Evolutionary conservation across 2,797 vertebrate species (phyloP).

Genomic region (Pangasius mekongensis): DNA sequence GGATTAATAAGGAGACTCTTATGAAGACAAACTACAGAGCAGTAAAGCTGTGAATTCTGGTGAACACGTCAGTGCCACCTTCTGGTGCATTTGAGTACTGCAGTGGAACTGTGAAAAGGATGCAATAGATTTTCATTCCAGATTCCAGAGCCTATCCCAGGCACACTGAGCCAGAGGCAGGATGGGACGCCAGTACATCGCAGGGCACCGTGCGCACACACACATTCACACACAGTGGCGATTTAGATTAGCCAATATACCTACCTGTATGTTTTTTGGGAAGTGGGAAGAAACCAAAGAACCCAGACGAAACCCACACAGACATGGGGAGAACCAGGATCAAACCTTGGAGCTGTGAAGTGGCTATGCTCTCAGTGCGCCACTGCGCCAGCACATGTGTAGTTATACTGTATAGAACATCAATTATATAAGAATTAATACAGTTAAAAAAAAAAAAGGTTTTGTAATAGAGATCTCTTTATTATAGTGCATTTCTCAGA

Average conservation of each 20-base stretch:
- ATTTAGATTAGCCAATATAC: neutral
- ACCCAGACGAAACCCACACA: neutral
- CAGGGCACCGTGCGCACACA: no score
- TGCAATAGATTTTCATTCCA: neutral
- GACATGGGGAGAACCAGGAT: neutral
- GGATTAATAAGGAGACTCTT: neutral
- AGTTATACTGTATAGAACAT: neutral
- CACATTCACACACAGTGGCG: no score
- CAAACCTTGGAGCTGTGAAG: neutral
- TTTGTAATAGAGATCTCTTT: conserved; percentile 80
- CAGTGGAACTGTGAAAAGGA: neutral
- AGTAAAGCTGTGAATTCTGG: neutral
- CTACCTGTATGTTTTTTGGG: neutral
- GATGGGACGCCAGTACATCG: no score
- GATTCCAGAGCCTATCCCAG: neutral
- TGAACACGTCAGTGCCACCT: neutral
- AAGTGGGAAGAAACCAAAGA: neutral
- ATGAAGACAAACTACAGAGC: neutral
- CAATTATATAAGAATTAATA: neutral
- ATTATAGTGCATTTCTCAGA: conserved; percentile 83
- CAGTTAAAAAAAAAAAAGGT: neutral
- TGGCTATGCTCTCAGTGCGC: neutral
- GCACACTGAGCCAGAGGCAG: neutral
- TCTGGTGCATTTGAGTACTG: neutral
- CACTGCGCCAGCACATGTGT: neutral